Base-by-base conservation (phyloP, 2,113 vertebrate species). In the Rhipidura dahli region DNA sequence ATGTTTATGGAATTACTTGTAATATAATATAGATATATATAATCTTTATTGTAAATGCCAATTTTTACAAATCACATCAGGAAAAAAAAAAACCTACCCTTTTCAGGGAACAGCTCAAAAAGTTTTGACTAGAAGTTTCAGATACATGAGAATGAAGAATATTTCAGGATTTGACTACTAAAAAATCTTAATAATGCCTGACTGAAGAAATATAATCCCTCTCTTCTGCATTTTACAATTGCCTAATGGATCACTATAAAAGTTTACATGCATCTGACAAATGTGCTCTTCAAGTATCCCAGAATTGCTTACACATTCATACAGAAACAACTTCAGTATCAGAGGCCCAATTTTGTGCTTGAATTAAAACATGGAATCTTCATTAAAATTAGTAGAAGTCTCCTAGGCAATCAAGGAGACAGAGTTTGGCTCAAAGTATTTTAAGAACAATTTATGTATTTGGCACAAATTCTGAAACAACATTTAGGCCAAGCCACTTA, bases 381-480 rank as follows among this genome's bases (percentile, higher is more conserved):
- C 83, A 92, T 87, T 90, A 88, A 93, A 92, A 94, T 73, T 54
- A 86, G 54, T 1, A 86, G 35, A 20, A 93, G 60, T 37, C 53
- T 90, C 40, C 56, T 35, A 86, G 40, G 68, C 68, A 94, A 86
- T 37, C 60, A 83, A 42, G 12, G 18, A 87, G 66, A 83, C 10
- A 54, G 56, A 72, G 19, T 56, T 60, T 81, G 79, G 68, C n/a
- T 59, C 30, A n/a, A 77, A 84, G 37, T 76, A 72, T 63, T 45
- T 91, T 73, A 87, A 83, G 7, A 93, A 70, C 56, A 77, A 90
- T 68, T 83, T 81, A 90, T 26, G 70, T 68, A 84, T 91, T 87
- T 96, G 90, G 83, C 87, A 94, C 49, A 68, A 95, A 76, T 70
- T 66, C 63, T 77, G 51, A 37, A 80, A 83, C n/a, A 88, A 54